Evolutionary conservation across 2,797 vertebrate genomes (phyloP), one percentile per base, ranked within the genome.

Genomic region (Molossus molossus): DNA sequence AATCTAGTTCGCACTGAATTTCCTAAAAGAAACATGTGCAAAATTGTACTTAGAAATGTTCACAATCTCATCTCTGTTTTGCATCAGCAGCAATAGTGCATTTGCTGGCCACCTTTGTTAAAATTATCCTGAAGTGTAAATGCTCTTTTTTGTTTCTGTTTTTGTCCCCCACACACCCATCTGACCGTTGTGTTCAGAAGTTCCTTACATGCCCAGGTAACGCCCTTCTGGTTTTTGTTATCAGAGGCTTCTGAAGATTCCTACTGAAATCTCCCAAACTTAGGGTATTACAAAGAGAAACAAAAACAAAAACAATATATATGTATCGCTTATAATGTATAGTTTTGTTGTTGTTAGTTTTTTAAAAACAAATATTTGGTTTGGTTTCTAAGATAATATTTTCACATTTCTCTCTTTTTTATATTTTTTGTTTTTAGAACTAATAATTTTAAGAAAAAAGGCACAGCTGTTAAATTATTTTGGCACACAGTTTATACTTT

Each of bases 401-500:
- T 87, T 72, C 76, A 50, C 86, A 20, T 57, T 92, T 96, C 97
- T 86, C 67, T 91, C n/a, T 27, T 87, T 88, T 80, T 93, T 64
- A 9, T 80, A 50, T 84, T 96, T 96, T 96, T 62, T 67, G 37
- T 72, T 84, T 95, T 92, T 55, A 81, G 75, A 92, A 93, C 80
- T 84, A 94, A 90, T 93, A 67, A 90, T 92, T 96, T 96, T 84
- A 73, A 89, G 80, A 64, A 90, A 84, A 95, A 94, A 87, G 17
- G 48, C 72, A 77, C 89, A 95, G 91, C 95, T 97, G 94, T 95
- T 92, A 92, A 94, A 75, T 94, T 92, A 87, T 95, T 91, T 96
- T 96, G 95, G 94, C 94, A 94, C 76, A 69, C 58, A 14, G 76
- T 91, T 96, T 94, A 77, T 80, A 90, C 96, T 96, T 98, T 97